Conservation (phyloP, 2,797 vertebrate genomes). For the Eulemur coronatus region DNA sequence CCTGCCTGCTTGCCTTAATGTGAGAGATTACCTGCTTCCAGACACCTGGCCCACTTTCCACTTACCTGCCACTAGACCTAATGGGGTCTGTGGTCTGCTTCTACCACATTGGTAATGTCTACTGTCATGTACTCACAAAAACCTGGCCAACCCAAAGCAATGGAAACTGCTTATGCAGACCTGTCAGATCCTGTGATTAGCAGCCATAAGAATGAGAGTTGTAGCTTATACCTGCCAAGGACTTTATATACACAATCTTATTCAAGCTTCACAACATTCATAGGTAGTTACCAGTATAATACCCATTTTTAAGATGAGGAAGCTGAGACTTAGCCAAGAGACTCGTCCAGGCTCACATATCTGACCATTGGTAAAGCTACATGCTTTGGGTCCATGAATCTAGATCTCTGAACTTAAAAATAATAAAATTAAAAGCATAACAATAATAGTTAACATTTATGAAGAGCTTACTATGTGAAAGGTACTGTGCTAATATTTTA, state of each 20-base stretch:
- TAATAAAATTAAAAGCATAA: slow-evolving; percentile 6
- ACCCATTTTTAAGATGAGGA: neutral
- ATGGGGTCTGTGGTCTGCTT: neutral
- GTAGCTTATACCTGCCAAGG: neutral
- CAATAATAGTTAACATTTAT: neutral
- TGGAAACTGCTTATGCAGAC: neutral
- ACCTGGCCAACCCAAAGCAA: neutral
- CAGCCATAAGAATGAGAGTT: neutral
- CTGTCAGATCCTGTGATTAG: neutral
- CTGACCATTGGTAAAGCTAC: neutral
- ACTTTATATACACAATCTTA: neutral
- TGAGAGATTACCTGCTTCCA: neutral
- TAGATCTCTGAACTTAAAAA: neutral
- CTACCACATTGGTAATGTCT: neutral
- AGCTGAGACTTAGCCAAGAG: neutral
- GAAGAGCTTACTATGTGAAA: neutral
- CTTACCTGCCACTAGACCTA: neutral
- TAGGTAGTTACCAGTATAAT: neutral
- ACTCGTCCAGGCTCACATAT: neutral
- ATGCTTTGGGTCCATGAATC: neutral
- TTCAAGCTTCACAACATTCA: neutral
- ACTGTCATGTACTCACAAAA: neutral
- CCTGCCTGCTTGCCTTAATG: neutral
- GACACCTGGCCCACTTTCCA: neutral
- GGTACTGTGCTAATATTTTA: neutral